Percentiles rank a stretch among this genome's conserved stretches.
Evolutionary conservation across 2,888 invertebrate species (phyloP).

Genomic region (Morpho achilles): DNA sequence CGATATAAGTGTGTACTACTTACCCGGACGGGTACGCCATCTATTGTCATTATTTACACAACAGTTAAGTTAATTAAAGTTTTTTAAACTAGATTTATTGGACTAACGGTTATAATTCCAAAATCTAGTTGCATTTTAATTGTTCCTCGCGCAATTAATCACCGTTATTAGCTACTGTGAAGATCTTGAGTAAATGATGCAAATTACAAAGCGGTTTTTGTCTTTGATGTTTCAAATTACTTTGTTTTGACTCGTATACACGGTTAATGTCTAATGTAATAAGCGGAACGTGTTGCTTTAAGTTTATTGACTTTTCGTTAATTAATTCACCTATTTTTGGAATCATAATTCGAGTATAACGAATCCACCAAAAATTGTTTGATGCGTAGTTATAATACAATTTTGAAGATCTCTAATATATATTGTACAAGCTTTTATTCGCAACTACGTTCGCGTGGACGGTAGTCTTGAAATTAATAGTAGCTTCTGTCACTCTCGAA

Average conservation of each 20-base stretch:
- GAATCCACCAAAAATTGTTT: too few relatives aligned
- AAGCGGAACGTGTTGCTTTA: constrained; percentile 42
- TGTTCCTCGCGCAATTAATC: constrained; percentile 7
- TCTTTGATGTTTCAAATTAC: constrained; percentile 13
- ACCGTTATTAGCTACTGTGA: constrained; percentile 5
- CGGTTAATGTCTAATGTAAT: constrained; percentile 27
- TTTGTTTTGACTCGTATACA: constrained; percentile 14
- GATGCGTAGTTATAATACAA: constrained; percentile 12
- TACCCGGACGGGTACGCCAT: too few relatives aligned
- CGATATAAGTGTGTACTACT: too few relatives aligned
- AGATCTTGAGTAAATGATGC: constrained; percentile 8
- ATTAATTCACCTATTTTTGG: constrained; percentile 23
- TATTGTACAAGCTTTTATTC: too few relatives aligned
- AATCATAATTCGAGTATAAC: constrained; percentile 15
- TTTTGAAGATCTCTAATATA: too few relatives aligned
- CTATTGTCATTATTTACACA: too few relatives aligned
- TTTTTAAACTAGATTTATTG: too few relatives aligned
- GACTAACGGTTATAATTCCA: neutral
- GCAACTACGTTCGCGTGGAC: too few relatives aligned
- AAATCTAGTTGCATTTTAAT: neutral
- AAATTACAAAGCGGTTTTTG: constrained; percentile 5
- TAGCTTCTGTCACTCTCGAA: too few relatives aligned
- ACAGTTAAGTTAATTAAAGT: too few relatives aligned
- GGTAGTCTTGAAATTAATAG: too few relatives aligned
- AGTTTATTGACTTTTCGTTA: constrained; percentile 43